These are phyloP conservation scores for Reticulitermes lucifugus DNA, from an alignment of 2,888 invertebrate genomes.

Conservation along the genomic window DNA sequence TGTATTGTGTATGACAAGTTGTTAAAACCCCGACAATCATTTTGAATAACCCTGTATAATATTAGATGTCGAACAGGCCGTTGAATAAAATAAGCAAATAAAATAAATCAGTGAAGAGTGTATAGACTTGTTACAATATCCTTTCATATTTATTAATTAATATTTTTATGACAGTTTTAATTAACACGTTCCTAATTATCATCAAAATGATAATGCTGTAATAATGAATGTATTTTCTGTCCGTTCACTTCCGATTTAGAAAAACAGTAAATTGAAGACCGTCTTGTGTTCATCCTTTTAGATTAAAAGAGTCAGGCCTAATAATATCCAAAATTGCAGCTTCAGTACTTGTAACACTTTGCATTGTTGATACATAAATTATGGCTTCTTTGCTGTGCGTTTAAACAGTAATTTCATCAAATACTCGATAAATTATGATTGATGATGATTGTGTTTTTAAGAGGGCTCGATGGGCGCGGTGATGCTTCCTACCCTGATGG, in stretches of 20 bases:
- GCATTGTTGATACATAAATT: not conserved
- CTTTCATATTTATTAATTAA: too few relatives aligned
- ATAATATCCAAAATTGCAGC: not conserved
- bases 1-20: too few relatives aligned
- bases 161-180: too few relatives aligned
- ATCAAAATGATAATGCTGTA: not conserved
- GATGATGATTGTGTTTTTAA: not conserved
- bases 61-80: too few relatives aligned
- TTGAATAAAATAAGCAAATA: too few relatives aligned
- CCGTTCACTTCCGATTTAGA: too few relatives aligned
- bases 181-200: too few relatives aligned
- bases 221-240: not conserved
- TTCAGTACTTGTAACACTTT: not conserved
- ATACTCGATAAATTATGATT: not conserved
- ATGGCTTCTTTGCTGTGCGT: not conserved
- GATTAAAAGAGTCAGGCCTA: not conserved
- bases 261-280: not conserved
- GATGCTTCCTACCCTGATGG: not conserved
- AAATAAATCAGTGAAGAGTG: too few relatives aligned
- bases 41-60: too few relatives aligned
- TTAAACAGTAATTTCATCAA: not conserved
- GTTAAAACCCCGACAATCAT: too few relatives aligned
- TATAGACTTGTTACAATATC: too few relatives aligned
- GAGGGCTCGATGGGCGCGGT: not conserved
- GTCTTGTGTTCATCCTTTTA: not conserved